A percentile compares a stretch with the other conserved stretches of the same genome.
phyloP scores from a whole-genome alignment of 2,797 vertebrate genomes.

The Pyrrhura leucotis region DNA sequence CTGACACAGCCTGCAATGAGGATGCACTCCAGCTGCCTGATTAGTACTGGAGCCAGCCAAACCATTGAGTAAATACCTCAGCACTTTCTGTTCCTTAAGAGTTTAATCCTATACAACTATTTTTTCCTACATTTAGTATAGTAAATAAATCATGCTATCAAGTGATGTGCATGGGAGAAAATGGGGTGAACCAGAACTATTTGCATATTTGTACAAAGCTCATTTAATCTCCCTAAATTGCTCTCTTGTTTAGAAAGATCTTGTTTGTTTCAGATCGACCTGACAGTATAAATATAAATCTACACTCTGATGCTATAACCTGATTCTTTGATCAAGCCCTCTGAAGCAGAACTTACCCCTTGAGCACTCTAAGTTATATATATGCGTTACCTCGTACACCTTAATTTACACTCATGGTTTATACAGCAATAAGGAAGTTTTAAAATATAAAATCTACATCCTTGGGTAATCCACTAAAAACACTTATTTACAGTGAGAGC shows the following conservation, averaged over 20 bases:
- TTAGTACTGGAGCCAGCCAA: not conserved
- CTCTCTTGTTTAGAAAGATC: slow-evolving; percentile 18
- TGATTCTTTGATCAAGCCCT: not conserved
- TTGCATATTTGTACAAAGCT: not conserved
- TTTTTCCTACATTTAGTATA: not conserved
- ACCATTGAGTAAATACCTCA: not conserved
- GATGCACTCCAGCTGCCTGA: not conserved
- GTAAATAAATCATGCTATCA: not conserved
- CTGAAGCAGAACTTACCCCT: not conserved
- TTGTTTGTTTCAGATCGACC: slow-evolving; percentile 20
- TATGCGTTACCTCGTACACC: not conserved
- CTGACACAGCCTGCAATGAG: not conserved
- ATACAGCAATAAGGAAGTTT: not conserved
- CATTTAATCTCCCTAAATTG: not conserved
- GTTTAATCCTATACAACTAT: not conserved
- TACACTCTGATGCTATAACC: not conserved
- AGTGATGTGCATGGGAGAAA: not conserved
- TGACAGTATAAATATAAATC: slow-evolving; percentile 25
- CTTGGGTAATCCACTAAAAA: slow-evolving; percentile 5
- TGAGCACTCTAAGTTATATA: not conserved
- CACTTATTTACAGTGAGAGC: slow-evolving; percentile 7
- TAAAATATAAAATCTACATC: slow-evolving; percentile 34
- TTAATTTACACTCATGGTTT: slow-evolving; percentile 12
- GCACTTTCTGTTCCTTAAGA: not conserved
- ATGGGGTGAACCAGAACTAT: not conserved